Evolutionary conservation across 1,140 invertebrate species (phyloP).

Genomic region (Papilio aristodemus): DNA sequence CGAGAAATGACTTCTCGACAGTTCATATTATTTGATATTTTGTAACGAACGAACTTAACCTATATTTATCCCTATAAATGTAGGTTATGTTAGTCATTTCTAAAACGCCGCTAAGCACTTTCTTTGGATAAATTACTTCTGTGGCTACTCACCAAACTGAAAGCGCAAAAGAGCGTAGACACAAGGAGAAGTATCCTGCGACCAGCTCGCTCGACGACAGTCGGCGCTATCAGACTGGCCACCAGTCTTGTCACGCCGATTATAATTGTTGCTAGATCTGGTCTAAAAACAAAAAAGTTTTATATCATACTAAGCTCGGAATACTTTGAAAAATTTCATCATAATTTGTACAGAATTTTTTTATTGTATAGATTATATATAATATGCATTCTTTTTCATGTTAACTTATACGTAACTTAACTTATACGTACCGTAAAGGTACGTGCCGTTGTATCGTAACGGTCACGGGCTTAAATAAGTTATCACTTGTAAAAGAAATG

Average conservation of each 20-base stretch:
- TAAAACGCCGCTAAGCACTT: neutral
- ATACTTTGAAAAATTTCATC: neutral
- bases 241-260: constrained; percentile 49
- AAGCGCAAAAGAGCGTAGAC: constrained; percentile 45
- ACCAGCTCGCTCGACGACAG: constrained; percentile 52
- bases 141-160: constrained; percentile 34
- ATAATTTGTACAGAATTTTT: neutral
- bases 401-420: too few relatives aligned
- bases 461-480: too few relatives aligned
- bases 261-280: constrained; percentile 55
- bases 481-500: too few relatives aligned
- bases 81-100: too few relatives aligned
- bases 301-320: neutral
- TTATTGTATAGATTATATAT: too few relatives aligned
- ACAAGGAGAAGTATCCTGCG: constrained; percentile 49
- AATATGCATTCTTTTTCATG: too few relatives aligned
- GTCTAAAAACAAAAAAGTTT: constrained; percentile 39
- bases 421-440: too few relatives aligned
- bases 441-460: too few relatives aligned
- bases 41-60: too few relatives aligned
- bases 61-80: too few relatives aligned
- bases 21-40: too few relatives aligned
- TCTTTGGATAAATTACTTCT: neutral
- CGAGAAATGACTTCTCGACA: too few relatives aligned
- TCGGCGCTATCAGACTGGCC: constrained; percentile 49